Evolutionary conservation across 2,888 invertebrate genomes (phyloP), one percentile per base, ranked within the genome.

Genomic region (Acrobeloides nanus): DNA sequence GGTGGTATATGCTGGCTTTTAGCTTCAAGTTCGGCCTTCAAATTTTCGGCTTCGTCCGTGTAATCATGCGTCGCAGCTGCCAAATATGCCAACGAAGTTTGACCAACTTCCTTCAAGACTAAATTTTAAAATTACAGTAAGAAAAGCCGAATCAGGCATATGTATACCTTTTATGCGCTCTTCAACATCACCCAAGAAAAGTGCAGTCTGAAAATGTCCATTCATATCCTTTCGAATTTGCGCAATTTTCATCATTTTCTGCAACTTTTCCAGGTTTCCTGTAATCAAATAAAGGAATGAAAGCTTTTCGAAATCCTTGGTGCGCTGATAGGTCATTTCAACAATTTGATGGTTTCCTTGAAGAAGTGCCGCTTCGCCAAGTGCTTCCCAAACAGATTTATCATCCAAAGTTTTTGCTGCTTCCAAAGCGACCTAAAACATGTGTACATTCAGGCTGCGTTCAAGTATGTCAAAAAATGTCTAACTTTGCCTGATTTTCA

Each of bases 291-390:
- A 97, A 33, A 97, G 81, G 80, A 99, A 97, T 15, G 92, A 87
- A 0, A 99, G 81, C 77, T 93, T 93, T 76, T 97, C 95, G 75
- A 97, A 99, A 79, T 93, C 93, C 79, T 97, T 99, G 0, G 93
- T 97, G 55, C 95, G 83, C 74, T 99, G 95, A 77, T 99, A 99
- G 72, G 93, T 92, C 92, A 97, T 93, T 76, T 99, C 97, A 1
- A 97, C 95, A 39, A 86, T 80, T 75, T 82, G 78, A 57, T 72
- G 67, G 43, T 67, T 71, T 29, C 67, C 95, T 73, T 90, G 90
- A 61, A 87, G 78, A 20, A 95, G 77, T 0, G 97, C 95, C 0
- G 90, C 87, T 69, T 90, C 85, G 0, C 90, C 95, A 50, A 97
- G 79, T 59, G 85, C 84, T 74, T 93, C 89, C 97, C 97, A 97